Base-by-base conservation (phyloP, 1,140 invertebrate genomes). In the Meloidogyne floridensis region DNA sequence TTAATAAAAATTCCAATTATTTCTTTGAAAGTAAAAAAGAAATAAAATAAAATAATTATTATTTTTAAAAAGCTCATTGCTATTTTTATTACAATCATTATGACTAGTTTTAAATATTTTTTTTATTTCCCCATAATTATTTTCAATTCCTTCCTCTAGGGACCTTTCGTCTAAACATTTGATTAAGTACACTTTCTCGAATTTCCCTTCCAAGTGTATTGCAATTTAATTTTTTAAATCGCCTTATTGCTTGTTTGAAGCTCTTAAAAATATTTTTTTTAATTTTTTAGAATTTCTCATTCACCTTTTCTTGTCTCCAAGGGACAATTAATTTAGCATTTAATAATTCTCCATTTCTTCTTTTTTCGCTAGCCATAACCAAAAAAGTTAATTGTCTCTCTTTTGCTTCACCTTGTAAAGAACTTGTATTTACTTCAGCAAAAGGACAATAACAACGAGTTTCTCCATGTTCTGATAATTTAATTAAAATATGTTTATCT, bases 171-270 rank as follows among this genome's bases (percentile, higher is more conserved):
- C 74, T 81, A 73, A 81, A 81, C 47, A 71, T 86, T 79, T 87
- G 81, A 54, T 82, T 72, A 11, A 86, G 51, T 18, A 86, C 88
- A 56, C 87, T 86, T 81, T 89, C 89, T 18, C 88, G 83, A 69
- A 89, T 89, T 82, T 90, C 89, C 20, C 89, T 81, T 1, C 88
- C 88, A 65, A 89, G 75, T n/a, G 86, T 85, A 53, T 84, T 86
- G 78, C 88, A 89, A 77, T 89, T 85, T 15, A 89, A 81, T 69
- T 86, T 84, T 47, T 82, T 80, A 81, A 89, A 90, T 77, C 82
- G 84, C 70, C 87, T 80, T 20, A 90, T 85, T n/a, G 88, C 89
- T 51, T 80, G 83, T 85, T 89, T 89, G 83, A 89, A 89, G 8
- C 70, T 80, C 88, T 89, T 72, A 80, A 15, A 65, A 81, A 51